phyloP scores from a whole-genome alignment of 2,888 invertebrate species.

The Suillia variegata region DNA sequence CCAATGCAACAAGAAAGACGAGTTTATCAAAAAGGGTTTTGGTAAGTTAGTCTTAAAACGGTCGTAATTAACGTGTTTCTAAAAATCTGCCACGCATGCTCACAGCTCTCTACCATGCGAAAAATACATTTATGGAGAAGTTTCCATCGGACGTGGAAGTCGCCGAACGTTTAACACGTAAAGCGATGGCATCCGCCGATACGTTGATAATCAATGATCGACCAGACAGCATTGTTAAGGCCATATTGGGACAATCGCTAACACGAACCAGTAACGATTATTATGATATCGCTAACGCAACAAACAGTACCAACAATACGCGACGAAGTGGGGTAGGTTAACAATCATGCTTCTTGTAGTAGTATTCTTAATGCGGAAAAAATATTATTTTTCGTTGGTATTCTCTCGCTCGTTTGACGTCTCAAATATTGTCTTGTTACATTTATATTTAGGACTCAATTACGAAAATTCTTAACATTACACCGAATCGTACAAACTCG shows the following conservation, averaged over 20 bases:
- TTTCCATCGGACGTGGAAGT: slow-evolving; percentile 77
- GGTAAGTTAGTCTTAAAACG: slow-evolving; percentile 64
- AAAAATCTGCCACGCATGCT: background rate
- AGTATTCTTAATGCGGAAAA: background rate
- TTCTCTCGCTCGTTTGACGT: no score
- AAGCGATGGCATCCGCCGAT: slow-evolving; percentile 25
- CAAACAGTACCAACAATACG: slow-evolving; percentile 19
- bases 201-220: slow-evolving; percentile 39
- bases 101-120: slow-evolving; percentile 53
- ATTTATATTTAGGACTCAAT: slow-evolving; percentile 36
- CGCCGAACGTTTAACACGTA: slow-evolving; percentile 75
- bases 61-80: background rate
- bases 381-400: background rate
- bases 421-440: background rate
- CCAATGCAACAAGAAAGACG: slow-evolving; percentile 77
- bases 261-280: slow-evolving; percentile 27
- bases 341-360: background rate
- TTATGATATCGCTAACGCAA: slow-evolving; percentile 29
- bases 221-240: slow-evolving; percentile 45
- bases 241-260: slow-evolving; percentile 39
- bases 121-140: slow-evolving; percentile 75
- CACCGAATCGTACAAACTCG: slow-evolving; percentile 26
- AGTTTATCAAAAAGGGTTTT: slow-evolving; percentile 81
- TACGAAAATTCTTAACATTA: slow-evolving; percentile 44
- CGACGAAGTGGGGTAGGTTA: slow-evolving; percentile 35